These are phyloP conservation scores for Morus bassanus DNA, from an alignment of 2,797 vertebrate genomes.

Conservation along the genomic window DNA sequence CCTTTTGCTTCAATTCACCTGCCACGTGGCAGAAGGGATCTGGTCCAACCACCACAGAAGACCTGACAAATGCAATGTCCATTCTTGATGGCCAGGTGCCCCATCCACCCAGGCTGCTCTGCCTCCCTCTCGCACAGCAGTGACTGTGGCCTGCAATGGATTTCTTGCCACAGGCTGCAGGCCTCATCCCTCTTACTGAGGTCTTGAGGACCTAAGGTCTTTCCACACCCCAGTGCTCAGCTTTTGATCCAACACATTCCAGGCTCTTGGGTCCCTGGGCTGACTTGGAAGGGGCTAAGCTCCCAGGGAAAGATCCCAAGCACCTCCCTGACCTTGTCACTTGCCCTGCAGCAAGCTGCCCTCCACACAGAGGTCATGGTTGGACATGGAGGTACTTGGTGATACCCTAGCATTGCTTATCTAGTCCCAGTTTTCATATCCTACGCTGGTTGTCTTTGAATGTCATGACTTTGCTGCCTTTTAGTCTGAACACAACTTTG, in stretches of 20 bases:
- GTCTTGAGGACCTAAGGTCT: not conserved
- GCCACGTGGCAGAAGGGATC: not conserved
- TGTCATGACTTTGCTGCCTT: not conserved
- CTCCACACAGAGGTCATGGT: not conserved
- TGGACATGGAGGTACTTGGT: not conserved
- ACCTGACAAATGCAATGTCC: not conserved
- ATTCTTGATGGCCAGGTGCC: not conserved
- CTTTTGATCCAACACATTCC: not conserved
- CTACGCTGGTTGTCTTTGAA: not conserved
- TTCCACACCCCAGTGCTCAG: not conserved
- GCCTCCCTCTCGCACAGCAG: not conserved
- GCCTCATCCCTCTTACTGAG: not conserved
- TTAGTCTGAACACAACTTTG: not conserved
- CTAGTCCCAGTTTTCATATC: not conserved
- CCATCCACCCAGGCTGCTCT: not conserved
- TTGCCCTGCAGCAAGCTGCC: not conserved
- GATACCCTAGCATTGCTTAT: not conserved
- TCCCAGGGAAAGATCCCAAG: not conserved
- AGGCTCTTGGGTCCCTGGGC: not conserved
- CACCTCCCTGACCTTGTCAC: not conserved
- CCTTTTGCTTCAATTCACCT: not conserved
- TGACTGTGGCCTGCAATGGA: not conserved
- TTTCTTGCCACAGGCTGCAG: not conserved
- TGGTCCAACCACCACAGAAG: not conserved
- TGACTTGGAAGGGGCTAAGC: not conserved